These are phyloP conservation scores for Limnephilus auricula DNA, from an alignment of 2,888 invertebrate species.

Conservation along the genomic window DNA sequence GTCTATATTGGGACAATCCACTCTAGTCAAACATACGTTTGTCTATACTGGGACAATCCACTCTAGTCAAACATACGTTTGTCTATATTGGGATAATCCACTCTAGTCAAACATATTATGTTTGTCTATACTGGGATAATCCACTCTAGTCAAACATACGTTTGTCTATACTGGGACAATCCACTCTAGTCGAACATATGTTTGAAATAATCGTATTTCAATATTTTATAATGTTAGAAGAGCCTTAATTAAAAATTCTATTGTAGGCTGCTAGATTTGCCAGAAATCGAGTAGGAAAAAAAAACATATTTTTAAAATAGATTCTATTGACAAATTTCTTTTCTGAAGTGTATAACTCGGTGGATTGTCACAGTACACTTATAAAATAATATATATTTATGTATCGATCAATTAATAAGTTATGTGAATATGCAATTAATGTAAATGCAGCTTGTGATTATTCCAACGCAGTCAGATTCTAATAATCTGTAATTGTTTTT, in stretches of 20 bases:
- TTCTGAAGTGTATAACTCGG: not conserved
- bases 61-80: not conserved
- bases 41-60: not conserved
- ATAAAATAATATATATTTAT: not conserved
- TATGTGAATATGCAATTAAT: not conserved
- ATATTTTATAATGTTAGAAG: not conserved
- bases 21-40: not conserved
- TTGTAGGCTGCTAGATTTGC: not conserved
- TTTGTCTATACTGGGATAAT: not conserved
- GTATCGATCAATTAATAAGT: not conserved
- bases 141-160: not conserved
- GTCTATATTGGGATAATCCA: not conserved
- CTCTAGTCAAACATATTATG: not conserved
- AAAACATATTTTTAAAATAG: not conserved
- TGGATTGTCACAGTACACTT: slow-evolving; percentile 2
- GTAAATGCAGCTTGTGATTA: not conserved
- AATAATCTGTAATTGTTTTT: not conserved
- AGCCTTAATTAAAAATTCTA: not conserved
- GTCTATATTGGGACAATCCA: not conserved
- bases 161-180: not conserved
- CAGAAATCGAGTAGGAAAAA: not conserved
- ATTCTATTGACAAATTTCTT: not conserved
- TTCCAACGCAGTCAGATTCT: not conserved
- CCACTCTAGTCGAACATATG: not conserved
- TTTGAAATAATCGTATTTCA: not conserved